Evolutionary conservation across 2,888 invertebrate genomes (phyloP), one percentile per base, ranked within the genome.

Genomic region (Drosophila suboccidentalis): DNA sequence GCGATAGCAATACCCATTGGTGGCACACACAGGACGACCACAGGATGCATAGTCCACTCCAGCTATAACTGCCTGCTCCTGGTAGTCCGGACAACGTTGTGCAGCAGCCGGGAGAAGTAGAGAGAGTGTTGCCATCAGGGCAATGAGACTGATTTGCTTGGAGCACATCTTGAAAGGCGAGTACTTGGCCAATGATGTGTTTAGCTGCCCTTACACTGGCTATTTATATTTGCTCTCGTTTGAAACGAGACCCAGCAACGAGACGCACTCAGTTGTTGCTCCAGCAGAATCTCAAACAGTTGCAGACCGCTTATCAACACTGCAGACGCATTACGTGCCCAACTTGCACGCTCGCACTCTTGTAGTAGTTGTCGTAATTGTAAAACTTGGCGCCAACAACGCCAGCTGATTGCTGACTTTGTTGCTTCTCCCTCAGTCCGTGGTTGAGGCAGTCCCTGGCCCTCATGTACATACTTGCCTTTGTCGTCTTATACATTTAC

Each of bases 1-100:
- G 8, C 74, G 68, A 43, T 73, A 73, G 29, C 78, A 76, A 22
- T 55, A 49, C 8, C 76, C 78, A 19, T 76, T 65, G 22, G 47
- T 57, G 15, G 62, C 74, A 6, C 76, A 76, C 3, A 78, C 61
- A n/a, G 76, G 32, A 0, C 47, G 46, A 3, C 69, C 62, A 22
- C 76, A 76, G 46, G 22, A 4, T 0, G 22, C 11, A 8, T 65
- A 62, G n/a, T 50, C 46, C 1, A 44, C 10, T 39, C 5, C 17
- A 0, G n/a, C 1, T n/a, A n/a, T 1, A 15, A 32, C 17, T 13
- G 3, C 47, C 2, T 17, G 39, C 11, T 57, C 15, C 41, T 49
- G 39, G 3, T 32, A 46, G 13, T 69, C 73, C 39, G 13, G n/a
- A 17, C 62, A 73, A 29, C 55, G 78, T 39, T 78, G 76, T 1